Evolutionary conservation across 2,888 invertebrate genomes (phyloP).

Genomic region (Erannis defoliaria): DNA sequence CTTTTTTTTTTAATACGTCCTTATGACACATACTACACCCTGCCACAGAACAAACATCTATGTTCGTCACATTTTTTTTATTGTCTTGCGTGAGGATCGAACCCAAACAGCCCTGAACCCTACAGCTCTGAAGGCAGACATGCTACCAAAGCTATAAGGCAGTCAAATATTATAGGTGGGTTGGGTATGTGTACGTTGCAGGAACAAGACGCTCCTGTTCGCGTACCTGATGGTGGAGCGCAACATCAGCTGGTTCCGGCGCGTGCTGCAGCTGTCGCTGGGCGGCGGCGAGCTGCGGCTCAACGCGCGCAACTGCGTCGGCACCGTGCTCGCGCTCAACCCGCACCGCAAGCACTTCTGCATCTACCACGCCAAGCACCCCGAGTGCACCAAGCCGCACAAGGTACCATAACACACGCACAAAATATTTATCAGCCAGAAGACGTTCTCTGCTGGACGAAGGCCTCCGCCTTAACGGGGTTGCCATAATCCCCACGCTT

Average conservation of each 20-base stretch:
- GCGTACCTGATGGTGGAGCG: constrained; percentile 97
- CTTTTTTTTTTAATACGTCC: too few species aligned
- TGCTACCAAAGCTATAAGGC: too few species aligned
- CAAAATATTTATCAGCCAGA: too few species aligned
- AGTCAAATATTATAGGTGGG: not conserved
- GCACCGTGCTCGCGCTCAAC: constrained; percentile 97
- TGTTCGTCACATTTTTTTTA: too few species aligned
- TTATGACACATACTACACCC: too few species aligned
- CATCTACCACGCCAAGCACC: constrained; percentile 99
- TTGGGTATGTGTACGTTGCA: not conserved
- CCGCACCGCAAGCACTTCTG: constrained; percentile 99
- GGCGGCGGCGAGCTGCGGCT: constrained; percentile 95
- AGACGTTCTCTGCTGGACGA: too few species aligned
- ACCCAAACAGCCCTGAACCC: too few species aligned
- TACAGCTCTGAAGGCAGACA: too few species aligned
- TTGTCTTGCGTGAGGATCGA: too few species aligned
- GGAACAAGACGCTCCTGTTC: constrained; percentile 96
- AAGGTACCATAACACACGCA: constrained; percentile 78
- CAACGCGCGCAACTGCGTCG: constrained; percentile 98
- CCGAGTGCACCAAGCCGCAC: constrained; percentile 90
- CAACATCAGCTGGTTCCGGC: constrained; percentile 97
- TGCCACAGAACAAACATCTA: too few species aligned
- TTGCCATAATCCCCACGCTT: too few species aligned
- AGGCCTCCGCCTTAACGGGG: too few species aligned
- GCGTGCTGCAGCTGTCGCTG: constrained; percentile 94